Evolutionary conservation across 35 echinoderm and acorn worm species (phyloP).

Genomic region (Heliocidaris tuberculata): DNA sequence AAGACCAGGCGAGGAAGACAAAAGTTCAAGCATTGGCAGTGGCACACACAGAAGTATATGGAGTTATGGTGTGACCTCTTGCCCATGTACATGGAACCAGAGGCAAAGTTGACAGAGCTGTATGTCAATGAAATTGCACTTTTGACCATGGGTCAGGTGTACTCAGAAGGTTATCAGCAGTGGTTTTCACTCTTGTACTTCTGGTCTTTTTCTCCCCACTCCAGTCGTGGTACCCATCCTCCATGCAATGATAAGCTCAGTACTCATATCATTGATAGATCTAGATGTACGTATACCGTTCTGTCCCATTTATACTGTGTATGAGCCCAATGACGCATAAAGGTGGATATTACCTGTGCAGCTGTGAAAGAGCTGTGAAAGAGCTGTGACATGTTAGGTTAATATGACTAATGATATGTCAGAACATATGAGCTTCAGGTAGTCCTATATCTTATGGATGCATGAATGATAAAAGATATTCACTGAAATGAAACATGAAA

Average conservation of each 20-base stretch:
- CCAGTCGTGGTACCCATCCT: neutral
- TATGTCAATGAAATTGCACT: slow-evolving; percentile 17
- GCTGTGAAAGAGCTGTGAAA: too few relatives aligned
- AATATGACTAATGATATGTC: neutral
- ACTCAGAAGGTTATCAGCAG: neutral
- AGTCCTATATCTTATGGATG: too few relatives aligned
- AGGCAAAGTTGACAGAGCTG: slow-evolving; percentile 15
- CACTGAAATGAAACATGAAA: too few relatives aligned
- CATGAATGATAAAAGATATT: too few relatives aligned
- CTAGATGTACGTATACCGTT: neutral
- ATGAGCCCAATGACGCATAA: neutral
- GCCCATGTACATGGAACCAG: neutral
- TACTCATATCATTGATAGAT: neutral
- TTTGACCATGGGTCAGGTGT: slow-evolving; percentile 1
- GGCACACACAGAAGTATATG: neutral
- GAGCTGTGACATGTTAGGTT: neutral
- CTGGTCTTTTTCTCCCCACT: too few relatives aligned
- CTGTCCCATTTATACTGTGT: neutral
- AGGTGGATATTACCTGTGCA: neutral
- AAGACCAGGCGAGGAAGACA: neutral
- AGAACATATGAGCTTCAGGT: neutral
- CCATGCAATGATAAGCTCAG: too few relatives aligned
- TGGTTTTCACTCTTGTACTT: too few relatives aligned
- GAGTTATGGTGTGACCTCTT: neutral
- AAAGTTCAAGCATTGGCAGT: neutral